Evolutionary conservation across 53 echinoderm and acorn worm species (phyloP), one percentile per base, ranked within the genome.

Genomic region (Patiria pectinifera): DNA sequence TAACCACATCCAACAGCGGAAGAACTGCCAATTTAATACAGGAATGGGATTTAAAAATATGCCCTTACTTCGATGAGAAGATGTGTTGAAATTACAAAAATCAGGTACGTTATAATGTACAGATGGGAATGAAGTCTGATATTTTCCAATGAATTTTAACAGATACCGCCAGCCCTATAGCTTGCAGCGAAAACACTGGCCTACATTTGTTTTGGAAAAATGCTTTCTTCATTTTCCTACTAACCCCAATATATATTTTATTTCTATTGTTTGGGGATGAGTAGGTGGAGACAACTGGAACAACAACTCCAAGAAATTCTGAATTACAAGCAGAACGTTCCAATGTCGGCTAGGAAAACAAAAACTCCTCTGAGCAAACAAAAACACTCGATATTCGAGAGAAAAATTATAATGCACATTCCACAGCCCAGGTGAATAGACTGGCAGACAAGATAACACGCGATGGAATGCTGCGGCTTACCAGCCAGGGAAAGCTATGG

Each of bases 381-480:
- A 76, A 43, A 87, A 87, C 87, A 76, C 77, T 59, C 16, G 19
- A 58, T 87, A 77, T 78, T 86, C 26, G 18, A 11, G 48, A 45
- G 19, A 45, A 82, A 82, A 58, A 82, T n/a, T 49, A 76, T 77
- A 76, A 59, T 77, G n/a, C 61, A 77, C 87, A 87, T 87, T 87
- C 87, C 87, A 18, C n/a, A 7, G 11, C 6, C 87, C 11, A 61
- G 76, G 87, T 44, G 45, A 87, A 87, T 49, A 87, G 53, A 87
- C 59, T 53, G 76, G 76, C 62, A 62, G 69, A 45, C 35, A 43
- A 84, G 63, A 84, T 66, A 69, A 84, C 58, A 87, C 22, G 48
- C 53, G 23, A 19, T 77, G 87, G 87, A 87, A 87, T 87, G 84
- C 23, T 71, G 45, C 87, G 61, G 87, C 47, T 58, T 19, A 87